Conservation (phyloP, 1,140 invertebrate genomes). For the Papilio xuthus region DNA sequence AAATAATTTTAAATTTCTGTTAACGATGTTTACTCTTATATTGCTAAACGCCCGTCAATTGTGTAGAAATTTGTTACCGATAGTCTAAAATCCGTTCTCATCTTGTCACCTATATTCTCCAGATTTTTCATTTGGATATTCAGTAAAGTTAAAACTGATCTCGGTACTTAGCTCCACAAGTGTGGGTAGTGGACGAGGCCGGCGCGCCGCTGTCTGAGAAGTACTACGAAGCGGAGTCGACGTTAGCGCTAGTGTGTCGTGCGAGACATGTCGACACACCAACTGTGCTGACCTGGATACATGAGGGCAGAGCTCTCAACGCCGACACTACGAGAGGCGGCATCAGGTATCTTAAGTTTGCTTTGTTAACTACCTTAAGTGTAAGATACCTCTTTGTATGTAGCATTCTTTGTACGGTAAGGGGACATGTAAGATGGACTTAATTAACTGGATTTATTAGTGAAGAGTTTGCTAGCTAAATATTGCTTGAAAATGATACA, state of each 20-base stretch:
- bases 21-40: too few species aligned
- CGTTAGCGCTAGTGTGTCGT: constrained; percentile 87
- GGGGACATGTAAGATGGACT: neutral
- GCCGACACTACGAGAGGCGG: constrained; percentile 88
- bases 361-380: constrained; percentile 18
- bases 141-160: neutral
- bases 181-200: constrained; percentile 88
- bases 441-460: neutral
- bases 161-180: constrained; percentile 84
- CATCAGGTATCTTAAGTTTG: constrained; percentile 82
- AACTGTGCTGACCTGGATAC: constrained; percentile 87
- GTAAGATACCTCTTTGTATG: constrained; percentile 3
- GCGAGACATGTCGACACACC: constrained; percentile 87
- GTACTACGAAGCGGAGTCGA: constrained; percentile 89
- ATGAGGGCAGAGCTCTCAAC: constrained; percentile 86
- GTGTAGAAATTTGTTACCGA: too few species aligned
- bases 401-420: neutral
- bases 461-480: neutral
- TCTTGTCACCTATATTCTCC: neutral
- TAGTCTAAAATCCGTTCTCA: too few species aligned
- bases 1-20: too few species aligned
- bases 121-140: neutral
- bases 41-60: too few species aligned
- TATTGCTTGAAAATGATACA: neutral
- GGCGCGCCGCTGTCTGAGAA: constrained; percentile 86